These are phyloP conservation scores for Nephrotoma appendiculata DNA, from an alignment of 2,888 invertebrate genomes.

Conservation along the genomic window DNA sequence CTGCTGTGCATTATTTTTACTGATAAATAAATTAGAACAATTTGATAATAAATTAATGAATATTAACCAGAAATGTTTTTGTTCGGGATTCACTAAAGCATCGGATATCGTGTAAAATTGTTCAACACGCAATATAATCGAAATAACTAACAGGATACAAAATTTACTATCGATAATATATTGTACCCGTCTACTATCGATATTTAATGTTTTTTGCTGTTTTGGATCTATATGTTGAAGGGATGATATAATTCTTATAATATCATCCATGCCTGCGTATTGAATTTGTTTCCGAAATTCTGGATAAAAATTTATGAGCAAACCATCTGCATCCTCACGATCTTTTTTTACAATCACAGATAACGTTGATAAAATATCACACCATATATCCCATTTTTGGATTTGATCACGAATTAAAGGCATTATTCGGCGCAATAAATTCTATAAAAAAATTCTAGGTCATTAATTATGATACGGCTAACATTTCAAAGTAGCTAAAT, in stretches of 20 bases:
- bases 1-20: background rate
- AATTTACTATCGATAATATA: constrained; percentile 32
- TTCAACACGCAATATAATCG: constrained; percentile 27
- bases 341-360: constrained; percentile 30
- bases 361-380: constrained; percentile 26
- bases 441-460: constrained; percentile 32
- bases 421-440: constrained; percentile 50
- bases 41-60: constrained; percentile 27
- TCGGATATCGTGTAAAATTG: constrained; percentile 20
- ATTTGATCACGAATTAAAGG: constrained; percentile 31
- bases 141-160: constrained; percentile 29
- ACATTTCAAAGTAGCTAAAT: background rate
- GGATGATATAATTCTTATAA: constrained; percentile 24
- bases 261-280: constrained; percentile 25
- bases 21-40: constrained; percentile 26
- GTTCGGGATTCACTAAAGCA: constrained; percentile 15
- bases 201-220: constrained; percentile 10
- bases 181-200: constrained; percentile 26
- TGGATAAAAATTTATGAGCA: constrained; percentile 26
- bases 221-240: constrained; percentile 13
- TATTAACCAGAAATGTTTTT: constrained; percentile 24
- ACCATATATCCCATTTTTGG: constrained; percentile 30
- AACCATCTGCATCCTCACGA: constrained; percentile 28
- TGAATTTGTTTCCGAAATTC: constrained; percentile 28
- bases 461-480: background rate